These are phyloP conservation scores for Anoplopoma fimbria DNA, from an alignment of 2,113 vertebrate species.

Conservation along the genomic window DNA sequence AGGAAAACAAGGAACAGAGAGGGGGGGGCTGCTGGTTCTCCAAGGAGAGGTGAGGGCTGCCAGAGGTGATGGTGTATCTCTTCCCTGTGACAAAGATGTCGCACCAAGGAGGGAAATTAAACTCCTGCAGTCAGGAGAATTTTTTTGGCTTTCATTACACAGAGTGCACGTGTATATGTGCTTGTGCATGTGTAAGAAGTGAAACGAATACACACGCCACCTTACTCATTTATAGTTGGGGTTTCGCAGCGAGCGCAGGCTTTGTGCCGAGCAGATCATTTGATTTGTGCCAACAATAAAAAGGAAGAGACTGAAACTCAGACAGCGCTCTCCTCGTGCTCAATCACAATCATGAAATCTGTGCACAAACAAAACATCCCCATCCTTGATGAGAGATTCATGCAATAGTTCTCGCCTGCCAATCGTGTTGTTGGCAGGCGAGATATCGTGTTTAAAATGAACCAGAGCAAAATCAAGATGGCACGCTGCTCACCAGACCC, in stretches of 20 bases:
- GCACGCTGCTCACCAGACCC: conserved; percentile 29
- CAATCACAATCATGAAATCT: conserved; percentile 46
- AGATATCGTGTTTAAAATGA: conserved; percentile 57
- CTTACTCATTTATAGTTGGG: conserved; percentile 52
- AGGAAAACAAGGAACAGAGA: conserved; percentile 53
- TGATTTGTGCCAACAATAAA: conserved; percentile 60
- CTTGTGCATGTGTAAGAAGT: conserved; percentile 8
- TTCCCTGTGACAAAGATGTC: conserved; percentile 69
- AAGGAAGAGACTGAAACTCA: conserved; percentile 39
- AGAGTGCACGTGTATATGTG: neutral
- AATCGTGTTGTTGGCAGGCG: conserved; percentile 15
- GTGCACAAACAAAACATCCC: conserved; percentile 61
- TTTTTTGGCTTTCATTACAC: conserved; percentile 65
- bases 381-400: conserved; percentile 48
- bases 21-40: conserved; percentile 50
- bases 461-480: conserved; percentile 54
- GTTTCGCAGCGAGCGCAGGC: conserved; percentile 49
- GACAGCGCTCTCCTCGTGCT: conserved; percentile 32
- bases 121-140: conserved; percentile 69
- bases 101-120: conserved; percentile 71
- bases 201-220: conserved; percentile 51
- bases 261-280: conserved; percentile 57
- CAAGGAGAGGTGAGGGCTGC: conserved; percentile 53
- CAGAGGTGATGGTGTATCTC: conserved; percentile 65
- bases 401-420: conserved; percentile 15